A percentile compares a stretch with the other conserved stretches of the same genome.
Conservation (phyloP, 2,888 invertebrate genomes). For the Drosophila mayaguana region DNA sequence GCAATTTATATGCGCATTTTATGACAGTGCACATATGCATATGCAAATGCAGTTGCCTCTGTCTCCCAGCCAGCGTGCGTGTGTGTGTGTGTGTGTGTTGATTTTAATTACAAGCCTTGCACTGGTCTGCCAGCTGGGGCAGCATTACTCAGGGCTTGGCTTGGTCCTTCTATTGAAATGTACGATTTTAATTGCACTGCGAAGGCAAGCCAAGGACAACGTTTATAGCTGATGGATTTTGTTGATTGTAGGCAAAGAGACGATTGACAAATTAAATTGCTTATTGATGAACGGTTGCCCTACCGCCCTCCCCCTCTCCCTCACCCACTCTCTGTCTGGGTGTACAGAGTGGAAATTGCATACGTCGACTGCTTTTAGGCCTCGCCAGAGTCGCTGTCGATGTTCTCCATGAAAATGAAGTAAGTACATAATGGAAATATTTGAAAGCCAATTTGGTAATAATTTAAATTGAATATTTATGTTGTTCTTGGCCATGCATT, state of each 20-base stretch:
- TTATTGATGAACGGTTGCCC: conserved; percentile 71
- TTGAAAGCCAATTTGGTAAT: conserved; percentile 79
- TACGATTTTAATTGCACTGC: conserved; percentile 64
- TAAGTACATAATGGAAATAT: conserved; percentile 81
- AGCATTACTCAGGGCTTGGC: conserved; percentile 16
- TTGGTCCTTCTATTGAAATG: conserved; percentile 38
- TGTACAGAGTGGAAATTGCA: conserved; percentile 43
- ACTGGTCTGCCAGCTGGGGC: conserved; percentile 17
- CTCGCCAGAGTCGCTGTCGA: conserved; percentile 24
- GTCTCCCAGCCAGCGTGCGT: background rate
- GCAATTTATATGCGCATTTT: conserved; percentile 72
- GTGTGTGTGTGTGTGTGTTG: conserved; percentile 45
- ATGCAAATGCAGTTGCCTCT: conserved; percentile 13
- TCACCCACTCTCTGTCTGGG: background rate
- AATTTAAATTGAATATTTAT: conserved; percentile 81
- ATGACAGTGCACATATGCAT: conserved; percentile 55
- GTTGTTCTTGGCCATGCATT: conserved; percentile 37
- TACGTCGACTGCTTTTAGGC: conserved; percentile 58
- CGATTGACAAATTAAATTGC: conserved; percentile 80
- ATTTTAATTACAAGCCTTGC: conserved; percentile 72
- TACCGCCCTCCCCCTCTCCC: background rate
- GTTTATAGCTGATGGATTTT: conserved; percentile 65
- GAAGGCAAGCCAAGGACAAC: conserved; percentile 48
- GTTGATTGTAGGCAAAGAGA: conserved; percentile 64
- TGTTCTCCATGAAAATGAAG: conserved; percentile 56